Evolutionary conservation across 2,113 vertebrate genomes (phyloP), one percentile per base, ranked within the genome.

Genomic region (Salvelinus alpinus): DNA sequence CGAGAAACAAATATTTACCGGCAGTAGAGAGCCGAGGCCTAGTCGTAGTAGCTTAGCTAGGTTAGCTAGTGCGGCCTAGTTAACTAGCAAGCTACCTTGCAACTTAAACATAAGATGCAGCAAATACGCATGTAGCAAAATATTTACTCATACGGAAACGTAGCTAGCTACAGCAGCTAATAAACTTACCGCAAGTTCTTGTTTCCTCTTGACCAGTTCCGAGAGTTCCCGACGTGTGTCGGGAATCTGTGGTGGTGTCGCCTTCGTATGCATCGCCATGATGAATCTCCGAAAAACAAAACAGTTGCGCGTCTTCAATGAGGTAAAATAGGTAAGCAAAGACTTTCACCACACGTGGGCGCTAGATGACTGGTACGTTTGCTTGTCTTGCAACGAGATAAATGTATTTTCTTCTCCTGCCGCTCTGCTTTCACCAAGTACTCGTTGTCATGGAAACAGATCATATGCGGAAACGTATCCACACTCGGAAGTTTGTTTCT

Each of bases 161-260:
- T 20, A 22, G 1, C 8, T 24, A n/a, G 9, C 38, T 44, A 44
- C 38, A 44, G 38, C 8, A 44, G 2, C 5, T 65, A 1, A 0
- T n/a, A 0, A 7, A 69, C 86, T 91, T 88, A 97, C 95, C 71
- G 96, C 96, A 51, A 97, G 93, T 83, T 98, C 96, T 83, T 98
- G 96, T 88, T 98, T 98, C 89, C 96, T 93, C 88, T 98, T 98
- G 78, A 98, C 95, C 75, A 98, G 91, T 82, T 97, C 96, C 1
- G 96, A 94, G 59, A 98, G 94, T 84, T 98, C 96, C 83, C 96
- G 93, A 72, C 96, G 95, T n/a, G 96, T 98, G 87, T 98, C 96
- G 8, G 96, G 96, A 84, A 97, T 97, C 93, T 97, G 96, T 60
- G 96, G 96, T 48, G 96, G 94, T 71, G 95, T 94, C 77, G 95